phyloP scores from a whole-genome alignment of 2,797 vertebrate species.

The Muscicapa comitata region DNA sequence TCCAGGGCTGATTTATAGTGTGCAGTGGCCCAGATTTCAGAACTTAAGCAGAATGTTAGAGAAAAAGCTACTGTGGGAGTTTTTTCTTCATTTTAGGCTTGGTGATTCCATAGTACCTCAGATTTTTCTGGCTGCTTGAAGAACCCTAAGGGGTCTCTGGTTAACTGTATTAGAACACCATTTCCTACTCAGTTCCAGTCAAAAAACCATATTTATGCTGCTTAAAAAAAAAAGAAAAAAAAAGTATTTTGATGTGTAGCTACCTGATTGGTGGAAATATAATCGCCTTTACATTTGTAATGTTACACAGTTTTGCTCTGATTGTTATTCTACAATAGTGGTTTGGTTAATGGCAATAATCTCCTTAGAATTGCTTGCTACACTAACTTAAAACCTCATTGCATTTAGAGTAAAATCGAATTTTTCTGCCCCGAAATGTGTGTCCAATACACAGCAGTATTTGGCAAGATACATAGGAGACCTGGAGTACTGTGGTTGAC shows the following conservation, averaged over 20 bases:
- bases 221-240: neutral
- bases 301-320: neutral
- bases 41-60: neutral
- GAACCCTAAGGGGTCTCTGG: neutral
- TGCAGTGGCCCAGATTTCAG: neutral
- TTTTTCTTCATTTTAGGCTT: neutral
- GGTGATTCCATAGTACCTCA: neutral
- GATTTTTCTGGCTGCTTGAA: neutral
- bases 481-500: neutral
- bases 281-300: neutral
- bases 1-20: neutral
- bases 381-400: neutral
- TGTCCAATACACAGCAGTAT: neutral
- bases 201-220: rapidly evolving
- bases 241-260: neutral
- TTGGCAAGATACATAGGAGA: neutral
- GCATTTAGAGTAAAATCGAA: neutral
- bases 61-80: neutral
- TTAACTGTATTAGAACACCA: neutral
- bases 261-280: neutral
- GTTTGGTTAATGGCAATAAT: neutral
- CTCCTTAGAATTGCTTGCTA: neutral
- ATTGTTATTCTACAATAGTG: neutral
- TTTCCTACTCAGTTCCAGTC: neutral
- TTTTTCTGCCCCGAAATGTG: neutral